phyloP scores from a whole-genome alignment of 1,140 invertebrate species.

The Hylaeus anthracinus region DNA sequence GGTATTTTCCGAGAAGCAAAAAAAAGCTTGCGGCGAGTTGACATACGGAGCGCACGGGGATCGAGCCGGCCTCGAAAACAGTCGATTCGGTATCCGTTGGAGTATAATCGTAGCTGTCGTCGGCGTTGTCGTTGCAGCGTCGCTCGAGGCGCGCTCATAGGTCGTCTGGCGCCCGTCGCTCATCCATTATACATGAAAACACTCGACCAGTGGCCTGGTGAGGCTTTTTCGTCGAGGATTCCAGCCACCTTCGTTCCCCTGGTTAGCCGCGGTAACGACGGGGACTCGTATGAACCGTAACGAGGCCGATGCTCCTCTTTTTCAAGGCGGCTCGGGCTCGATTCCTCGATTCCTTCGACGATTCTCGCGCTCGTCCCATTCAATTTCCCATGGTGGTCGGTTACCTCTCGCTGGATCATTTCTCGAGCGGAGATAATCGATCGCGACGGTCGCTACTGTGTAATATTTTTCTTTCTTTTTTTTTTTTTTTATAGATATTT shows the following conservation, averaged over 20 bases:
- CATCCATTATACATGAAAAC: slow-evolving; percentile 67
- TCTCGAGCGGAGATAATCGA: too few relatives aligned
- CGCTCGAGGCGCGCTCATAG: slow-evolving; percentile 11
- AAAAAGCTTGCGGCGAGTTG: not conserved
- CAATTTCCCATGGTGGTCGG: too few relatives aligned
- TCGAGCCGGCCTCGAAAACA: not conserved
- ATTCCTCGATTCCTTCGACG: too few relatives aligned
- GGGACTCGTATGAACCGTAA: not conserved
- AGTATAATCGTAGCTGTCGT: slow-evolving; percentile 25
- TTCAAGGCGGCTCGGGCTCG: too few relatives aligned
- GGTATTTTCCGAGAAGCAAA: not conserved
- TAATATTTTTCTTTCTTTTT: too few relatives aligned
- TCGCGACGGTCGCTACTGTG: too few relatives aligned
- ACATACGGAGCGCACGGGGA: not conserved
- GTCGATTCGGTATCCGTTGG: slow-evolving; percentile 19
- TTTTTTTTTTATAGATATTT: too few relatives aligned
- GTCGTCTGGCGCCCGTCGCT: slow-evolving; percentile 58
- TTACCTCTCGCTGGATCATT: too few relatives aligned
- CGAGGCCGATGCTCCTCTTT: not conserved
- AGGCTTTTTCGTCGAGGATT: slow-evolving; percentile 33
- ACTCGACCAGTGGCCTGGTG: slow-evolving; percentile 42
- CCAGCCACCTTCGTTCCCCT: not conserved
- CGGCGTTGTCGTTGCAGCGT: slow-evolving; percentile 7
- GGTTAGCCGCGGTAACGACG: not conserved
- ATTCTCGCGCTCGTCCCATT: too few relatives aligned